A percentile compares a stretch with the other conserved stretches of the same genome.
These are phyloP conservation scores for Lanius collurio DNA, from an alignment of 2,113 vertebrate species.

Conservation along the genomic window DNA sequence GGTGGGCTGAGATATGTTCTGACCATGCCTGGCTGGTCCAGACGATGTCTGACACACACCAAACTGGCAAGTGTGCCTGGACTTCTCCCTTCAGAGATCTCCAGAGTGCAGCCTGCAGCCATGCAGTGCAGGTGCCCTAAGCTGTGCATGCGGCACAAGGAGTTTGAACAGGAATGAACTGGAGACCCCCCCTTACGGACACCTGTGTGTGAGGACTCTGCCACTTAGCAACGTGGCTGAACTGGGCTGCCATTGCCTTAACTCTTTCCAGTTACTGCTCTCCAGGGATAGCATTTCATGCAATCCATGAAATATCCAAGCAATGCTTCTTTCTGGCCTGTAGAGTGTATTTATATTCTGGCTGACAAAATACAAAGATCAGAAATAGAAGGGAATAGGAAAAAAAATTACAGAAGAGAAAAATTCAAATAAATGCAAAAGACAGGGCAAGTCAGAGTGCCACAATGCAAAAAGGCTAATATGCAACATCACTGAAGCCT, in stretches of 20 bases:
- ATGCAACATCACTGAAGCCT: neutral
- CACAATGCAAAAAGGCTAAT: neutral
- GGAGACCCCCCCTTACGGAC: neutral
- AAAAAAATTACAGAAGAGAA: neutral
- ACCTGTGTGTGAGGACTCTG: neutral
- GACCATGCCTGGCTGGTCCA: neutral
- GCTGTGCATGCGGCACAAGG: neutral
- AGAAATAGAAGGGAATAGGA: neutral
- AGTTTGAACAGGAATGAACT: neutral
- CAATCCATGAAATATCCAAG: neutral
- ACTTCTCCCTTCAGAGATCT: neutral
- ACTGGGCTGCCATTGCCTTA: neutral
- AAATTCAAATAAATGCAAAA: neutral
- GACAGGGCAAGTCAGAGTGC: neutral
- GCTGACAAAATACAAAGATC: neutral
- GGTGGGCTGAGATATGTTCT: neutral
- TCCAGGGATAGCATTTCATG: neutral
- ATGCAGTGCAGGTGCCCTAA: rapidly evolving
- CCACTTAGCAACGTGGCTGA: neutral
- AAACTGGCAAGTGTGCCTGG: neutral
- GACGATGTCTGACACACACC: neutral
- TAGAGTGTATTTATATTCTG: neutral
- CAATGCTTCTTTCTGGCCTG: neutral
- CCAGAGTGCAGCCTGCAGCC: neutral
- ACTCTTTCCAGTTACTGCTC: neutral